These are phyloP conservation scores for Bombyx huttoni DNA, from an alignment of 2,888 invertebrate genomes.

Conservation along the genomic window DNA sequence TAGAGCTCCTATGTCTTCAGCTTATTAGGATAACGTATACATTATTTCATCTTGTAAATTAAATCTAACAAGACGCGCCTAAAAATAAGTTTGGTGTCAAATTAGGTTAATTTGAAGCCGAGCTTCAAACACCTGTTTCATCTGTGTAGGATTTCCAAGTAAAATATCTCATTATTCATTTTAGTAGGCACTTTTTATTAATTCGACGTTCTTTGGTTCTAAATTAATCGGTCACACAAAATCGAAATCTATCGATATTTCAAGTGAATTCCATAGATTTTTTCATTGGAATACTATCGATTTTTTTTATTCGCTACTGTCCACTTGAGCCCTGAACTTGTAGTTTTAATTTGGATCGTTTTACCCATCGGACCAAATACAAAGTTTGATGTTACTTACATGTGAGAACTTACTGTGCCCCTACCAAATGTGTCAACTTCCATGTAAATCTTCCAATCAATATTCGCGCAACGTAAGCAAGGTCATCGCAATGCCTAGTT, in stretches of 20 bases:
- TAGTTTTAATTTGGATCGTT: no score
- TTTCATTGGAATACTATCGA: no score
- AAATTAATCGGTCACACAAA: no score
- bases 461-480: conserved; percentile 21
- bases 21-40: not conserved
- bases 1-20: not conserved
- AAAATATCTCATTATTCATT: not conserved
- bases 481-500: conserved; percentile 59
- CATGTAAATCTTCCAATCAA: not conserved
- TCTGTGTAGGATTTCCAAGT: not conserved
- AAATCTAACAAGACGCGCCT: not conserved
- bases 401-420: no score
- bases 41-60: not conserved
- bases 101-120: not conserved
- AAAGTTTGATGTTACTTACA: no score
- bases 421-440: no score
- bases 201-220: no score
- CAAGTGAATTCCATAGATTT: no score
- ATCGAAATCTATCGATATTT: no score
- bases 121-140: conserved; percentile 1
- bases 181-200: not conserved
- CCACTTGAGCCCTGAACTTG: no score
- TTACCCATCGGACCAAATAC: no score
- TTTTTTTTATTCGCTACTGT: no score
- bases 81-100: not conserved